Conservation (phyloP, 2,113 vertebrate species). For the Crotophaga sulcirostris region DNA sequence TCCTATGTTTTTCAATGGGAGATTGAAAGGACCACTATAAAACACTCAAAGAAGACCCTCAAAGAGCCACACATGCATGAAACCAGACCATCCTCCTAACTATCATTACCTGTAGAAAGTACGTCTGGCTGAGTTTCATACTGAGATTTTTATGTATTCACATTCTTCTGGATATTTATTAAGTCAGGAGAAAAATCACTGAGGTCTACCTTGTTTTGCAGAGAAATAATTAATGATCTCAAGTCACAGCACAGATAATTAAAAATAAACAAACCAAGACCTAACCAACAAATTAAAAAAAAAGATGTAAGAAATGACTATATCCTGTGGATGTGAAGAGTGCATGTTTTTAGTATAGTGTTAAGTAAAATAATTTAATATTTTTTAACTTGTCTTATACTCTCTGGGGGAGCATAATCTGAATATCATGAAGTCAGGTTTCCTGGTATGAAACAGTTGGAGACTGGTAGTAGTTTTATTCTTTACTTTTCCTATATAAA, state of each 20-base stretch:
- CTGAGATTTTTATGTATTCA: background rate
- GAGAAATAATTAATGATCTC: conserved; percentile 28
- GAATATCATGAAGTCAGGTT: background rate
- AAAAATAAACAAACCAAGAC: background rate
- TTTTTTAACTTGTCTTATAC: background rate
- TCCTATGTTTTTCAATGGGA: background rate
- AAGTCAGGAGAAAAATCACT: background rate
- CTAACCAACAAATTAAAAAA: background rate
- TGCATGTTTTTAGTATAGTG: background rate
- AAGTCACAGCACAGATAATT: background rate
- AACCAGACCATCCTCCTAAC: background rate
- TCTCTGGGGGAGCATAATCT: background rate
- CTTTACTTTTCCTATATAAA: background rate
- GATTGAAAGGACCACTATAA: background rate
- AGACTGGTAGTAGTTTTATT: background rate
- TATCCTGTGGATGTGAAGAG: background rate
- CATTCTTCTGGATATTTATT: background rate
- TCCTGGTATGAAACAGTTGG: background rate
- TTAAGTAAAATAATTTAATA: background rate
- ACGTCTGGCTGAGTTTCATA: background rate
- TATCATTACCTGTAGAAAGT: background rate
- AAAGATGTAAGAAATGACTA: background rate
- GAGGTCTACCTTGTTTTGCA: background rate
- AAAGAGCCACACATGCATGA: background rate
- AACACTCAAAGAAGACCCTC: background rate